phyloP scores from a whole-genome alignment of 2,888 invertebrate species.

The Xestia rhomboidea region DNA sequence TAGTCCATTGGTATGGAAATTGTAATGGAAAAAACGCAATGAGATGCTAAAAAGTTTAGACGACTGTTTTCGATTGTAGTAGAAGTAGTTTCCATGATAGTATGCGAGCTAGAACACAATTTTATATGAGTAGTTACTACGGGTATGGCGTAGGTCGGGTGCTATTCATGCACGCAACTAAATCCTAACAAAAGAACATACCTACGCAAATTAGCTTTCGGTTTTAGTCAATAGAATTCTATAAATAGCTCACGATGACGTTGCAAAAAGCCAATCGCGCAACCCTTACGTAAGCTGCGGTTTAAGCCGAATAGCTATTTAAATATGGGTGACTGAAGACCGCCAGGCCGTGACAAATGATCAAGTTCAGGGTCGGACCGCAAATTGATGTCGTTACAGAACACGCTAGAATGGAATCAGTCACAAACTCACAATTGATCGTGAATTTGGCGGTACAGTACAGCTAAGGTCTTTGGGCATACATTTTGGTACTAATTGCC shows the following conservation, averaged over 20 bases:
- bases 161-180: constrained; percentile 36
- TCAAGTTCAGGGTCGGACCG: constrained; percentile 64
- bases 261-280: constrained; percentile 45
- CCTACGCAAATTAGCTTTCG: constrained; percentile 25
- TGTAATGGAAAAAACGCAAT: constrained; percentile 20
- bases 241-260: constrained; percentile 52
- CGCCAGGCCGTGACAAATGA: constrained; percentile 64
- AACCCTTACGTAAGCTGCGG: constrained; percentile 46
- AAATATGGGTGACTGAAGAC: constrained; percentile 55
- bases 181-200: constrained; percentile 23
- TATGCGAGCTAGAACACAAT: constrained; percentile 12
- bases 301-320: constrained; percentile 51
- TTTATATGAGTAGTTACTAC: not conserved
- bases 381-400: constrained; percentile 60
- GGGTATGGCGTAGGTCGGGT: not conserved
- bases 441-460: constrained; percentile 5
- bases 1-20: constrained; percentile 43
- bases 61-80: constrained; percentile 36
- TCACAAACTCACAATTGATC: constrained; percentile 45
- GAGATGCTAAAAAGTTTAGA: constrained; percentile 34
- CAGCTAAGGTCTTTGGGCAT: not conserved
- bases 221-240: constrained; percentile 59
- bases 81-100: not conserved
- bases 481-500: constrained; percentile 11
- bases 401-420: constrained; percentile 56